phyloP scores from a whole-genome alignment of 2,888 invertebrate genomes.

The Platypus cylindrus region DNA sequence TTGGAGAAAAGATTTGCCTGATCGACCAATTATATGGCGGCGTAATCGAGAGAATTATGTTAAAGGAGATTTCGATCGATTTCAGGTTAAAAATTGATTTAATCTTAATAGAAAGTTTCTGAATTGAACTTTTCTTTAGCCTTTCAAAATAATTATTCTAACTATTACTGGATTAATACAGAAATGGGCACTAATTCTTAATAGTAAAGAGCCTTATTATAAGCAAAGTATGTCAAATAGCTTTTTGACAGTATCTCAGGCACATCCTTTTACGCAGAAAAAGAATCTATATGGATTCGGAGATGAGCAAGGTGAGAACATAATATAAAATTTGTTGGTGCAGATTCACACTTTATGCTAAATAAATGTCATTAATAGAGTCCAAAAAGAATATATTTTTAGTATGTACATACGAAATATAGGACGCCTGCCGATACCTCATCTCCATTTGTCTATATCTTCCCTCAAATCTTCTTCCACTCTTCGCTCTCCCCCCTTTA shows the following conservation, averaged over 20 bases:
- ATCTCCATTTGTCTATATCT: no score
- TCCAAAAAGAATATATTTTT: no score
- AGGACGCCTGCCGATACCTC: no score
- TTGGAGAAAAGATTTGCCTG: constrained; percentile 42
- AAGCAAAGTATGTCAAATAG: constrained; percentile 19
- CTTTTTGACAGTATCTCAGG: constrained; percentile 18
- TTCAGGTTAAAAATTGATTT: constrained; percentile 13
- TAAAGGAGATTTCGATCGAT: constrained; percentile 54
- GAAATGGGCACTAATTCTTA: constrained; percentile 65
- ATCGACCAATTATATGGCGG: constrained; percentile 55
- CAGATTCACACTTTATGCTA: no score
- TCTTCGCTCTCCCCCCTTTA: no score
- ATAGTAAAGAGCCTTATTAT: constrained; percentile 43
- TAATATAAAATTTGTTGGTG: no score
- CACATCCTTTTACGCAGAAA: constrained; percentile 28
- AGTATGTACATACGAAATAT: no score
- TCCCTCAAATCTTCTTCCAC: no score
- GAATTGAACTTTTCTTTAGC: constrained; percentile 12
- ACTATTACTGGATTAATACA: constrained; percentile 35
- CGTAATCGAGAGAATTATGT: constrained; percentile 46
- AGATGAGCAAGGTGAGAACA: constrained; percentile 47
- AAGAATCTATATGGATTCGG: constrained; percentile 53
- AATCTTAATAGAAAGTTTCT: background rate
- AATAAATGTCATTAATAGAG: no score
- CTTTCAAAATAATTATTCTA: constrained; percentile 16